Conservation (phyloP, 1,140 invertebrate genomes). For the Bombus ignitus region DNA sequence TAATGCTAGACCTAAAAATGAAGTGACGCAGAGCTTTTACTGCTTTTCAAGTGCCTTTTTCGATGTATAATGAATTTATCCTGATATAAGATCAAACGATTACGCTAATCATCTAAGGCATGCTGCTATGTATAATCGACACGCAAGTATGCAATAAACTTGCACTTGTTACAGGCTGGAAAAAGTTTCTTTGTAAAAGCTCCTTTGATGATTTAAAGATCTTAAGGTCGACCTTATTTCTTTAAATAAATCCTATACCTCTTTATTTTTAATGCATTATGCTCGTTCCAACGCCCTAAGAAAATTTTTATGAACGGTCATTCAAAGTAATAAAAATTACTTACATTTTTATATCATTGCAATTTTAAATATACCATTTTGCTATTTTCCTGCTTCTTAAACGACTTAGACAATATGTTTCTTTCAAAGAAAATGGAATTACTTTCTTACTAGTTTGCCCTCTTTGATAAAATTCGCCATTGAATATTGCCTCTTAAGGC, state of each 20-base stretch:
- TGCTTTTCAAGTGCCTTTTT: too few species aligned
- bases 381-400: not conserved
- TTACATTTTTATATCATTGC: not conserved
- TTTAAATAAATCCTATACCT: not conserved
- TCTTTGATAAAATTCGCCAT: too few species aligned
- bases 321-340: not conserved
- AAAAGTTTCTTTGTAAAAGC: conserved; percentile 6
- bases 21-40: too few species aligned
- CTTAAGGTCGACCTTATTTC: not conserved
- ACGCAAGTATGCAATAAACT: not conserved
- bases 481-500: too few species aligned
- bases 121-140: not conserved
- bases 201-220: not conserved
- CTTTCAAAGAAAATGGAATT: too few species aligned
- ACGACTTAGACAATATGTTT: not conserved
- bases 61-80: too few species aligned
- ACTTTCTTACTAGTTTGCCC: too few species aligned
- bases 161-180: not conserved
- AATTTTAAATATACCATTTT: not conserved
- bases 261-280: not conserved
- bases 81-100: not conserved
- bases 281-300: not conserved
- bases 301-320: not conserved
- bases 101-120: not conserved
- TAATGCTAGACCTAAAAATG: too few species aligned